A percentile compares a stretch with the other conserved stretches of the same genome.
Evolutionary conservation across 2,113 vertebrate genomes (phyloP).

Genomic region (Numida meleagris): DNA sequence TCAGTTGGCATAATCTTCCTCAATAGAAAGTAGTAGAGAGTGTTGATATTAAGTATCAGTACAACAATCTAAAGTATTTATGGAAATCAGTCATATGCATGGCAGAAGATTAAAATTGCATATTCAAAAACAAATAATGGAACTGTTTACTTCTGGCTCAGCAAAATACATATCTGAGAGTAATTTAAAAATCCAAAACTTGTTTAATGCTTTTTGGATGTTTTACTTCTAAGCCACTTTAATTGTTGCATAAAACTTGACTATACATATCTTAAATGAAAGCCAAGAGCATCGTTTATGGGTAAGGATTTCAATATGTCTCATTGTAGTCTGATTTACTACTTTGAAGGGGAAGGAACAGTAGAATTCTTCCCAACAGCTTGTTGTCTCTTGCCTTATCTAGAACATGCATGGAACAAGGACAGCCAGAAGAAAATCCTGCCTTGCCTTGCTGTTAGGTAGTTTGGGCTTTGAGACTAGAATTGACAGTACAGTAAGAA

Average conservation of each 20-base stretch:
- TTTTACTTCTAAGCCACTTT: background rate
- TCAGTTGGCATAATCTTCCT: background rate
- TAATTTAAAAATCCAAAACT: background rate
- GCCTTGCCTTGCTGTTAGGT: background rate
- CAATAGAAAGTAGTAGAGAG: background rate
- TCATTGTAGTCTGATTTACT: background rate
- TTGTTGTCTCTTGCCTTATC: background rate
- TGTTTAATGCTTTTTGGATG: background rate
- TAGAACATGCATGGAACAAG: background rate
- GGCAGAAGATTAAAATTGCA: background rate
- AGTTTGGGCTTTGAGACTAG: background rate
- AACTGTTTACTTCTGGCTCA: background rate
- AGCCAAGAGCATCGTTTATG: background rate
- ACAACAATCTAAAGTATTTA: background rate
- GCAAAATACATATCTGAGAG: background rate
- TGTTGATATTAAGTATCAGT: background rate
- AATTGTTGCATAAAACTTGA: background rate
- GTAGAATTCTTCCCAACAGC: background rate
- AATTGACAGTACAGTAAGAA: background rate
- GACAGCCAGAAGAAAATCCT: background rate
- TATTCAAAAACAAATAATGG: background rate
- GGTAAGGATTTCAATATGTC: background rate
- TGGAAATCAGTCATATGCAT: background rate
- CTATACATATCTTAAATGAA: background rate
- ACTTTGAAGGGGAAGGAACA: background rate